These are phyloP conservation scores for Lepidothrix coronata DNA, from an alignment of 2,113 vertebrate genomes.

Conservation along the genomic window DNA sequence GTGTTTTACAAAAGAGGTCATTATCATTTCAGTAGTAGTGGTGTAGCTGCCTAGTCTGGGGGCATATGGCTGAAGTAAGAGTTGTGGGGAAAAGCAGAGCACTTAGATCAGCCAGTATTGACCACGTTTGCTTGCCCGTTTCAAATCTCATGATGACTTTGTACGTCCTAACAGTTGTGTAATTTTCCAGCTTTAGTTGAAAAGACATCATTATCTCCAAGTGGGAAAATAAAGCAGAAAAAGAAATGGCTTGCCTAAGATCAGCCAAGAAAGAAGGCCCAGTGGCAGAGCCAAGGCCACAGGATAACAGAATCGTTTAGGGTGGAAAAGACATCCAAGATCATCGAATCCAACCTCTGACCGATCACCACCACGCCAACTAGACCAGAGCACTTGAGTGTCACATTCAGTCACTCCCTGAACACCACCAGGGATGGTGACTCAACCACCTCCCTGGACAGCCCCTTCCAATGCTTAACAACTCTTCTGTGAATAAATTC, in stretches of 20 bases:
- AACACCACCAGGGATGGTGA: background rate
- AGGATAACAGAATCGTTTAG: background rate
- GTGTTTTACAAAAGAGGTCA: background rate
- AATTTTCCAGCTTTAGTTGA: background rate
- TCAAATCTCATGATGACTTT: background rate
- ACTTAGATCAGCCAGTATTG: background rate
- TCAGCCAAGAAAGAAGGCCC: background rate
- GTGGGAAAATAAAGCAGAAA: background rate
- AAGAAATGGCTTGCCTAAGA: background rate
- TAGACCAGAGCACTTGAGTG: background rate
- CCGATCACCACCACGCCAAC: background rate
- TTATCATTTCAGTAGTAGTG: background rate
- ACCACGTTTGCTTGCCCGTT: background rate
- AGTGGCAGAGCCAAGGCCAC: background rate
- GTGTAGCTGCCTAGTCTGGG: background rate
- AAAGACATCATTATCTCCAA: background rate
- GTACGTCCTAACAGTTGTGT: background rate
- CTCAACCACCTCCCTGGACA: background rate
- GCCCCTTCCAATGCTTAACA: background rate
- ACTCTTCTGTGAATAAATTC: too few relatives aligned
- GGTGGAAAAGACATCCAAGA: background rate
- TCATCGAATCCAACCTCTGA: background rate
- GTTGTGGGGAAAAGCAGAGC: background rate
- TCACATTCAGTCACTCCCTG: fast-evolving
- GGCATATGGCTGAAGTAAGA: background rate